Percentiles rank a stretch among this genome's conserved stretches.
phyloP scores from a whole-genome alignment of 1,140 invertebrate species.

The Ruditapes philippinarum region DNA sequence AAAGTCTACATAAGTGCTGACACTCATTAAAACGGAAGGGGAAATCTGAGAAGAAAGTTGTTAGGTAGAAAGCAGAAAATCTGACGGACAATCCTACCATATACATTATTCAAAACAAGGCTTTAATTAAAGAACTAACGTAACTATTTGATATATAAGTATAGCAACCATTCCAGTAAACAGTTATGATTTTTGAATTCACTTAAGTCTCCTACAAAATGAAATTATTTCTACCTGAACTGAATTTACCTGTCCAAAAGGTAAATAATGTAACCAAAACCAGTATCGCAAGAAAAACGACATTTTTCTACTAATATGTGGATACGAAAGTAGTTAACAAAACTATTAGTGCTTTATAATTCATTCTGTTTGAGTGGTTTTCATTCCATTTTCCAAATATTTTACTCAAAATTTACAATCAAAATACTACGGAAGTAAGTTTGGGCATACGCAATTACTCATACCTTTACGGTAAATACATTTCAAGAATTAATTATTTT shows the following conservation, averaged over 20 bases:
- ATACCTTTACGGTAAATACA: not conserved
- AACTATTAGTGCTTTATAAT: not conserved
- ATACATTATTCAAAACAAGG: no score
- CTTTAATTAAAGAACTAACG: not conserved
- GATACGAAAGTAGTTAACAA: not conserved
- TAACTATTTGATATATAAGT: not conserved
- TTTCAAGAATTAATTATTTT: not conserved
- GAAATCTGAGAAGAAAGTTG: no score
- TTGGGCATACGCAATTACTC: conserved; percentile 7
- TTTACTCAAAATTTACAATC: not conserved
- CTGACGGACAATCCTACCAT: no score
- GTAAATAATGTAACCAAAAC: not conserved
- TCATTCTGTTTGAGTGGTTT: not conserved
- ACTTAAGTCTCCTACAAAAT: no score
- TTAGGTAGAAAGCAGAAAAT: no score
- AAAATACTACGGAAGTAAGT: not conserved
- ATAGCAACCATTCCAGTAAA: not conserved
- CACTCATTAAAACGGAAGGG: no score
- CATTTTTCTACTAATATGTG: not conserved
- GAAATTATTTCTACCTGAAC: no score
- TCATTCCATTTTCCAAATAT: no score
- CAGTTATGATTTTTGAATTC: not conserved
- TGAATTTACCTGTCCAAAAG: not conserved
- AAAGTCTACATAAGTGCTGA: no score
- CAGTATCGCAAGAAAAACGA: not conserved